Base-by-base conservation (phyloP, 2,888 invertebrate species). In the Acronicta aceris region DNA sequence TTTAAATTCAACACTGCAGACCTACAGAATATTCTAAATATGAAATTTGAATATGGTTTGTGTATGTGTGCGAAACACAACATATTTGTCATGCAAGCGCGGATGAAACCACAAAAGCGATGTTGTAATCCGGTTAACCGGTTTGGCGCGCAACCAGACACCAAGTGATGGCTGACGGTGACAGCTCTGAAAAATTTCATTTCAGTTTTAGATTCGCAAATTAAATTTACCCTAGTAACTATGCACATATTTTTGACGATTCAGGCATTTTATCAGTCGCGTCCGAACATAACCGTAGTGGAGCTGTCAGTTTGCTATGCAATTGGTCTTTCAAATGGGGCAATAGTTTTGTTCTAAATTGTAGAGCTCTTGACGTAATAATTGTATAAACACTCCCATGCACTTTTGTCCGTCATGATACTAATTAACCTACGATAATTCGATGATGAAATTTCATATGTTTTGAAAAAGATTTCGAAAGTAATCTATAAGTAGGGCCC, bases 71-170 rank as follows among this genome's bases (percentile, higher is more conserved):
- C 38, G 38, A 71, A 71, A 74, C 17, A 53, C 78, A 74, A 67
- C 66, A 78, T 81, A 80, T 85, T 83, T 83, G 81, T 81, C 79
- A 82, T 77, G 73, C 74, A 74, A 72, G 72, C 72, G 76, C 76
- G 73, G 71, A 73, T 70, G 73, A 78, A 83, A 85, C 85, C 84
- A 79, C 87, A 87, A 84, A 76, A 85, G 83, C 85, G 80, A 79
- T 74, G 81, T 76, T 83, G 81, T 89, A 87, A 88, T 89, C 85
- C 79, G 83, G 84, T 88, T 85, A 85, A 77, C 83, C 81, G 85
- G 86, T 81, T 84, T 87, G 82, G 74, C 85, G 85, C 85, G 78
- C 79, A 78, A 77, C 81, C 83, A 80, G 79, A 74, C 78, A 78
- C 77, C 82, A 76, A 82, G 81, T 77, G 84, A 81, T 75, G 74